Conservation (phyloP, 2,113 vertebrate species). For the Garra rufa region DNA sequence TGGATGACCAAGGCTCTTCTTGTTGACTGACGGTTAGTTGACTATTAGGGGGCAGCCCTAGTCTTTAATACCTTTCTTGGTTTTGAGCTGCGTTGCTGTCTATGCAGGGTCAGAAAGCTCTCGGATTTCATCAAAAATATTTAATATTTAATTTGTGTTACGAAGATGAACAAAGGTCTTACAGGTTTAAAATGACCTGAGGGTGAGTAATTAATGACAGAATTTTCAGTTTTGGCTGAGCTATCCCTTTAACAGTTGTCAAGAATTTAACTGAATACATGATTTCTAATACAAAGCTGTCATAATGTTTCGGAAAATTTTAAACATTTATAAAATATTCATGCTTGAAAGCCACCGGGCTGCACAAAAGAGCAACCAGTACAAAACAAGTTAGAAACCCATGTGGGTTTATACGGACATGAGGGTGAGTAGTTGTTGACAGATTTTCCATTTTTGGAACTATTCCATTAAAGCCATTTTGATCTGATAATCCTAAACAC, state of each 20-base stretch:
- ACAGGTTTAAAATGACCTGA: too few relatives aligned
- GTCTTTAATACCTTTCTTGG: too few relatives aligned
- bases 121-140: too few relatives aligned
- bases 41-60: too few relatives aligned
- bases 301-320: not conserved
- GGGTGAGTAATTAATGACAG: too few relatives aligned
- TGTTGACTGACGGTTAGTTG: too few relatives aligned
- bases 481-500: conserved; percentile 21
- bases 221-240: too few relatives aligned
- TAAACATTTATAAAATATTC: not conserved
- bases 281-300: not conserved
- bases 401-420: not conserved
- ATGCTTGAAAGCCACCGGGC: not conserved
- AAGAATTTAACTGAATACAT: not conserved
- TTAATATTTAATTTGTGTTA: too few relatives aligned
- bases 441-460: not conserved
- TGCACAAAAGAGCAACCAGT: not conserved
- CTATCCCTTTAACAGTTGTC: not conserved
- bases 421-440: not conserved
- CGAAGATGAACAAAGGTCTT: too few relatives aligned
- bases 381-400: not conserved
- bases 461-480: not conserved
- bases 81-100: too few relatives aligned
- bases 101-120: too few relatives aligned
- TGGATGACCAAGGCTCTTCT: too few relatives aligned